Evolutionary conservation across 2,888 invertebrate genomes (phyloP).

Genomic region (Sinotaia quadrata): DNA sequence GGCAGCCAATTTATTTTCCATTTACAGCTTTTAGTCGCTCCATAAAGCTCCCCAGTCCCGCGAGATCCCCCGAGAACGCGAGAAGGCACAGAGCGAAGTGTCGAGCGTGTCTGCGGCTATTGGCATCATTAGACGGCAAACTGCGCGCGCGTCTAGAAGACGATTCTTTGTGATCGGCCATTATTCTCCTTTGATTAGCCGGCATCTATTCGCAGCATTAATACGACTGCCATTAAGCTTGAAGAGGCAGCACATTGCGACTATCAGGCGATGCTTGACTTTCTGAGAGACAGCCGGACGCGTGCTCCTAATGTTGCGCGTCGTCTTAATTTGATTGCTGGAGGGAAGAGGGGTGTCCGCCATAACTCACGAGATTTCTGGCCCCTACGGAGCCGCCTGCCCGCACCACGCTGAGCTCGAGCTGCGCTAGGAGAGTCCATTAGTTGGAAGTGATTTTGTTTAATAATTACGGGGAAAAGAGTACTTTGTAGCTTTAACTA

Average conservation of each 20-base stretch:
- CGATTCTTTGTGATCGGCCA: constrained; percentile 42
- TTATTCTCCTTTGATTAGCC: constrained; percentile 41
- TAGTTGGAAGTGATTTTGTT: constrained; percentile 27
- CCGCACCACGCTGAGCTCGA: constrained; percentile 3
- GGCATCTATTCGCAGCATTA: constrained; percentile 44
- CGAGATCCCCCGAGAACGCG: constrained; percentile 30
- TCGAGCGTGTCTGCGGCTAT: constrained; percentile 37
- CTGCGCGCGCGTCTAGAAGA: constrained; percentile 38
- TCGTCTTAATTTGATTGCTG: constrained; percentile 31
- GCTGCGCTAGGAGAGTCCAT: constrained; percentile 21
- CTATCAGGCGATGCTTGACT: constrained; percentile 44
- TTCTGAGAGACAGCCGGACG: constrained; percentile 29
- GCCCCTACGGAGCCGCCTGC: constrained; percentile 12
- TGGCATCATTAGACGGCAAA: constrained; percentile 43
- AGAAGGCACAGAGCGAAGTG: constrained; percentile 19
- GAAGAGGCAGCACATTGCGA: constrained; percentile 38
- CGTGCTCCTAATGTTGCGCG: constrained; percentile 21
- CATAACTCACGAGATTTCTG: constrained; percentile 29
- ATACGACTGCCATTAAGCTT: constrained; percentile 42
- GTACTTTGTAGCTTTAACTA: constrained; percentile 27
- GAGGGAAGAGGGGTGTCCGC: constrained; percentile 24
- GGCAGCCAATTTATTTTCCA: constrained; percentile 47
- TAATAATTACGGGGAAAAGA: constrained; percentile 26
- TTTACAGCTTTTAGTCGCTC: constrained; percentile 48
- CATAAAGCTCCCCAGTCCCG: constrained; percentile 43